phyloP scores from a whole-genome alignment of 1,140 invertebrate species.

The Proales similis region DNA sequence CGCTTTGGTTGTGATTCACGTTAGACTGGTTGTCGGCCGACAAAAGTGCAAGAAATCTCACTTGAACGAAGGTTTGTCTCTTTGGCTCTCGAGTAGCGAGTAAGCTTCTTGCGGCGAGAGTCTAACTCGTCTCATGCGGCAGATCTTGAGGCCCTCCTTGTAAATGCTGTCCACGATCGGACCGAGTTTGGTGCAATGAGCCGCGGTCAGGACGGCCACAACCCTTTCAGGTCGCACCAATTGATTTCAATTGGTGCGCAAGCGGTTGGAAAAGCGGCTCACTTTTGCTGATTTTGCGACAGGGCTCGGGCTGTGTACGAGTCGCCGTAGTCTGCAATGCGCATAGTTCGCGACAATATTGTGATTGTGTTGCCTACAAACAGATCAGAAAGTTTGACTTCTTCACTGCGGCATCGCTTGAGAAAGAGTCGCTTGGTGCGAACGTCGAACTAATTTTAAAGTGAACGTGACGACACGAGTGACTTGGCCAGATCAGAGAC shows the following conservation, averaged over 20 bases:
- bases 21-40: not conserved
- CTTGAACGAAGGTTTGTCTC: slow-evolving; percentile 30
- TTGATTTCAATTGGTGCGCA: slow-evolving; percentile 46
- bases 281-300: slow-evolving; percentile 38
- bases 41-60: not conserved
- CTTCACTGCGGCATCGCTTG: slow-evolving; percentile 63
- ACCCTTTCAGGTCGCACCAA: not conserved
- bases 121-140: slow-evolving; percentile 58
- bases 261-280: slow-evolving; percentile 46
- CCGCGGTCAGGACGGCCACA: slow-evolving; percentile 39
- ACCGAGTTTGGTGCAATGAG: slow-evolving; percentile 51
- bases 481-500: slow-evolving; percentile 39
- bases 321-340: slow-evolving; percentile 70
- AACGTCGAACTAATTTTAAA: slow-evolving; percentile 64
- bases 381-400: slow-evolving; percentile 62
- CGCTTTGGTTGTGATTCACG: not conserved
- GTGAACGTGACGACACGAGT: slow-evolving; percentile 21
- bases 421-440: slow-evolving; percentile 68
- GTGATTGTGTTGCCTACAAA: slow-evolving; percentile 68
- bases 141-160: slow-evolving; percentile 63
- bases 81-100: slow-evolving; percentile 9
- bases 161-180: slow-evolving; percentile 64
- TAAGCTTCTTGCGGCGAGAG: slow-evolving; percentile 13
- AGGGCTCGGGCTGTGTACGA: slow-evolving; percentile 43
- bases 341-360: slow-evolving; percentile 68